Conservation (phyloP, 2,113 vertebrate genomes). For the Pogonocichla stellata region DNA sequence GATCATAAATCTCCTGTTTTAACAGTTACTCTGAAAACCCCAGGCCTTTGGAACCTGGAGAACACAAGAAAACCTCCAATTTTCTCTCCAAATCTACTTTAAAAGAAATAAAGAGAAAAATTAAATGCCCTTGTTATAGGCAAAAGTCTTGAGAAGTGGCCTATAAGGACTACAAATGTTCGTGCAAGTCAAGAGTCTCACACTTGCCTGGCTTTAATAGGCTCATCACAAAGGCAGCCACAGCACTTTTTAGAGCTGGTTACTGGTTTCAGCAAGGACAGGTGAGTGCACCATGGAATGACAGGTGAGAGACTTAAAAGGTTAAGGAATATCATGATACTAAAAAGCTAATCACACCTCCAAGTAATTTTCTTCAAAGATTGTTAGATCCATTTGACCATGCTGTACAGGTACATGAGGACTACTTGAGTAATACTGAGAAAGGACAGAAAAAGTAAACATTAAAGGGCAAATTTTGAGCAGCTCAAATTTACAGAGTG, state of each 20-base stretch:
- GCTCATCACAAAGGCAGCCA: not conserved
- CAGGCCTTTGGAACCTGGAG: not conserved
- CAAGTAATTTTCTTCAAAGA: not conserved
- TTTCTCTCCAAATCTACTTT: not conserved
- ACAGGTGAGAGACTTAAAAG: rapidly evolving
- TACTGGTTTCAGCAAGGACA: not conserved
- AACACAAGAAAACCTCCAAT: not conserved
- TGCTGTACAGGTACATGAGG: not conserved
- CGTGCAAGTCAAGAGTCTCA: not conserved
- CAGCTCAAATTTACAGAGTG: not conserved
- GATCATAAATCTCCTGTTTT: not conserved
- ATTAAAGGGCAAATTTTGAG: not conserved
- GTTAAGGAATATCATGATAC: rapidly evolving
- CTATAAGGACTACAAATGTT: not conserved
- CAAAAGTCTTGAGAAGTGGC: not conserved
- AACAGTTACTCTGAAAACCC: not conserved
- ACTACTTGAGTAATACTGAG: not conserved
- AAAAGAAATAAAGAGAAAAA: conserved; percentile 9
- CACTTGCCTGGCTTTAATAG: not conserved
- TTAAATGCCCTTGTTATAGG: not conserved
- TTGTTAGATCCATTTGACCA: not conserved
- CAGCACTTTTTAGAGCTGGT: not conserved
- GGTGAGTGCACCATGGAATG: not conserved
- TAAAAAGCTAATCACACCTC: not conserved
- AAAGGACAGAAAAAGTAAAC: not conserved